phyloP scores from a whole-genome alignment of 2,797 vertebrate genomes.

The Hydrolagus colliei region DNA sequence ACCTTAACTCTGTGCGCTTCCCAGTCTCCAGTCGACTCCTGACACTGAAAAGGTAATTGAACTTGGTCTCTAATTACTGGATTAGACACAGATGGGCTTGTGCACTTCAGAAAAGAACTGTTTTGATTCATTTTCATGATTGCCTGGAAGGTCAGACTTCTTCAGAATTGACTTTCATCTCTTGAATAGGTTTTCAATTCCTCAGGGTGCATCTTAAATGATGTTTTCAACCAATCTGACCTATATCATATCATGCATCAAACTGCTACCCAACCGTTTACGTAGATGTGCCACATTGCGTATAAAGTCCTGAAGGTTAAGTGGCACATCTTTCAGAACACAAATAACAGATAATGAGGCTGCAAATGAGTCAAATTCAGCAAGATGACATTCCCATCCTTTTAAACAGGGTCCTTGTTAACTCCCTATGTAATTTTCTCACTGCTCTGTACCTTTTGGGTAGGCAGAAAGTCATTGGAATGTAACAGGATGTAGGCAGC shows the following conservation, averaged over 20 bases:
- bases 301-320: constrained; percentile 58
- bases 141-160: constrained; percentile 75
- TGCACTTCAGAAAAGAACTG: constrained; percentile 65
- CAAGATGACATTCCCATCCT: background rate
- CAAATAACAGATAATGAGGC: background rate
- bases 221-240: constrained; percentile 74
- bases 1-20: constrained; percentile 65
- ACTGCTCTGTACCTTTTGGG: background rate
- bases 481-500: background rate
- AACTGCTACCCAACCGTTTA: constrained; percentile 14
- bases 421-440: background rate
- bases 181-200: constrained; percentile 72
- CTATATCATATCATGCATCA: constrained; percentile 67
- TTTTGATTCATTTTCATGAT: constrained; percentile 76
- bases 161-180: constrained; percentile 78
- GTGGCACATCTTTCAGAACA: constrained; percentile 56
- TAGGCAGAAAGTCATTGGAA: background rate
- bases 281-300: background rate
- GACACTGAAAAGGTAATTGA: constrained; percentile 78
- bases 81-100: constrained; percentile 78
- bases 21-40: constrained; percentile 69
- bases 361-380: background rate
- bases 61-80: constrained; percentile 75
- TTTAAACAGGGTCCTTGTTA: background rate
- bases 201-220: constrained; percentile 65